Evolutionary conservation across 2,797 vertebrate species (phyloP).

Genomic region (Triplophysa yarkandensis): DNA sequence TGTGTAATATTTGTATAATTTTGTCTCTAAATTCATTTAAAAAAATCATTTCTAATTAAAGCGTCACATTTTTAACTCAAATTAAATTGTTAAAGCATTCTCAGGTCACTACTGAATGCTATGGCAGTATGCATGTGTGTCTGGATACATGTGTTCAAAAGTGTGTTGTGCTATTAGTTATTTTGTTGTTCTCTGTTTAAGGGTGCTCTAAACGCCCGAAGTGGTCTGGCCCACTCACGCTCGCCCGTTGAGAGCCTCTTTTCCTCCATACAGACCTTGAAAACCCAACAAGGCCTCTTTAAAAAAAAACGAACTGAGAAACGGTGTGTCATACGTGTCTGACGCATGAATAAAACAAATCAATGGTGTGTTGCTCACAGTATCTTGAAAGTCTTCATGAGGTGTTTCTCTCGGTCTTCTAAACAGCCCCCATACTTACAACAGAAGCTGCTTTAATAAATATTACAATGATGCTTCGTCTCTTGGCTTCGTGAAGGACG

Average conservation of each 20-base stretch:
- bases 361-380: neutral
- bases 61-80: no score
- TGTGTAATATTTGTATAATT: no score
- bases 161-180: slow-evolving; percentile 40
- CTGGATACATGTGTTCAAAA: neutral
- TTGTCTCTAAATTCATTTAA: no score
- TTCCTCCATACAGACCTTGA: slow-evolving; percentile 46
- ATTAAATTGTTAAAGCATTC: no score
- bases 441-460: slow-evolving; percentile 21
- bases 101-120: no score
- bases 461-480: slow-evolving; percentile 24
- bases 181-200: slow-evolving; percentile 49
- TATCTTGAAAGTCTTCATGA: neutral
- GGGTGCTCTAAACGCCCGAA: slow-evolving; percentile 43
- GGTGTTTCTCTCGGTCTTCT: neutral
- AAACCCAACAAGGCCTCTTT: slow-evolving; percentile 31
- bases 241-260: slow-evolving; percentile 37
- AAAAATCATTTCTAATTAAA: no score
- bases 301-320: slow-evolving; percentile 5
- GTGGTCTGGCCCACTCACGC: slow-evolving; percentile 46
- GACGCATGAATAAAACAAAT: slow-evolving; percentile 3
- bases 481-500: neutral
- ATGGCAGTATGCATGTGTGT: neutral
- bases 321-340: no score
- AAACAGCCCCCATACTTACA: neutral